Conservation (phyloP, 2,888 invertebrate species). For the Rapana venosa region DNA sequence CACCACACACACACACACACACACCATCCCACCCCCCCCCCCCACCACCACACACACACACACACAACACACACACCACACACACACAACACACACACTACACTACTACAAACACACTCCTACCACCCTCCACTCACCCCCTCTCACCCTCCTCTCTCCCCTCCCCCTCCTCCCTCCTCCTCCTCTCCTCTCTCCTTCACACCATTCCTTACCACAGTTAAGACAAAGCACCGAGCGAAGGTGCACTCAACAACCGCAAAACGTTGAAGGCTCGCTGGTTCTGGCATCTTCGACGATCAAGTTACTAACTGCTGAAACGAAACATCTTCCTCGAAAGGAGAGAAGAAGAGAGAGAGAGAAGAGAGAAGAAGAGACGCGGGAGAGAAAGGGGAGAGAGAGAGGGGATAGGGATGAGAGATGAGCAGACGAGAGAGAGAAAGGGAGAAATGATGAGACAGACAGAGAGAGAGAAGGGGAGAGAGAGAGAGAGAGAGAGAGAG, state of each 20-base stretch:
- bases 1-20: not conserved
- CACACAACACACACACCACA: not conserved
- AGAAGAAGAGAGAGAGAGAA: not conserved
- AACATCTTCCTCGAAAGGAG: not conserved
- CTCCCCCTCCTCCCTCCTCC: no score
- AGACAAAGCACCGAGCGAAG: no score
- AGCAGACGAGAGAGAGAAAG: not conserved
- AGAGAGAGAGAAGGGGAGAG: slow-evolving; percentile 13
- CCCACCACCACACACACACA: not conserved
- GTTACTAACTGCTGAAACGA: no score
- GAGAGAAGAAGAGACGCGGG: not conserved
- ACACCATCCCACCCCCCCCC: not conserved
- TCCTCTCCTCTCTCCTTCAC: no score
- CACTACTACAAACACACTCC: no score
- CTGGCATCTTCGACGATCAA: no score
- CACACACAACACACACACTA: no score
- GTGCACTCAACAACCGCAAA: no score
- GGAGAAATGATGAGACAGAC: not conserved
- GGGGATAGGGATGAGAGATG: not conserved
- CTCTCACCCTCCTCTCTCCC: no score
- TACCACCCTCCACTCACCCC: no score
- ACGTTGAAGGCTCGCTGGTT: no score
- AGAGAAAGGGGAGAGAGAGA: not conserved
- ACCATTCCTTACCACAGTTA: no score
- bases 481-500: not conserved